Conservation (phyloP, 2,888 invertebrate genomes). For the Brachypalpus laphriformis region DNA sequence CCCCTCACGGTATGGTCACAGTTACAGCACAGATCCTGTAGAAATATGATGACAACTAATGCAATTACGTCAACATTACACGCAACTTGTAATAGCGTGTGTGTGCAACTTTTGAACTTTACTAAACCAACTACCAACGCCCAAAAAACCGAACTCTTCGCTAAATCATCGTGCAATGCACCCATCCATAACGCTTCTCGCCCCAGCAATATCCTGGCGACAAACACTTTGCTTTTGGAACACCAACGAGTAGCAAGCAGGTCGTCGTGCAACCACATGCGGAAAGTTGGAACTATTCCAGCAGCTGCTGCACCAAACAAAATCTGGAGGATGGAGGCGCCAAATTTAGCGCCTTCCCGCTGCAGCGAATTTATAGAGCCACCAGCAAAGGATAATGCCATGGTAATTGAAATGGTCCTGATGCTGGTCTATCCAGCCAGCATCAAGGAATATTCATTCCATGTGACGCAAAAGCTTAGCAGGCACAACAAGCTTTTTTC, state of each 20-base stretch:
- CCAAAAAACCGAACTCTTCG: conserved; percentile 55
- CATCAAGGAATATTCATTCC: conserved; percentile 53
- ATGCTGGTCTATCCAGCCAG: conserved; percentile 36
- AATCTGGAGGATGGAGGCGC: conserved; percentile 58
- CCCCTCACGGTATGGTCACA: background rate
- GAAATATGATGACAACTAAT: conserved; percentile 22
- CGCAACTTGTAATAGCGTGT: conserved; percentile 37
- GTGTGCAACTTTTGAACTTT: conserved; percentile 67
- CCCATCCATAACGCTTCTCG: conserved; percentile 47
- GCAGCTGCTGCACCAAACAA: conserved; percentile 56
- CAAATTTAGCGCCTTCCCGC: conserved; percentile 62
- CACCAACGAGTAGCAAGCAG: conserved; percentile 25
- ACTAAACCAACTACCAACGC: conserved; percentile 69
- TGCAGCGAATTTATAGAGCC: conserved; percentile 46
- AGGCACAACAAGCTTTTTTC: conserved; percentile 40
- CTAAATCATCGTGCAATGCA: conserved; percentile 59
- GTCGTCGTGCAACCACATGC: conserved; percentile 60
- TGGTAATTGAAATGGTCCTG: conserved; percentile 10
- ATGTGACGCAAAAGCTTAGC: conserved; percentile 61
- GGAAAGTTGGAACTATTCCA: conserved; percentile 65
- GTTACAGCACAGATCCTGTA: background rate
- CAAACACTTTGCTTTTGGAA: conserved; percentile 23
- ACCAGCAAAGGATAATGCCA: background rate
- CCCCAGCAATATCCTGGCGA: conserved; percentile 27
- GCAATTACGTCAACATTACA: conserved; percentile 63